Evolutionary conservation across 2,888 invertebrate genomes (phyloP).

Genomic region (Spialia ferax): DNA sequence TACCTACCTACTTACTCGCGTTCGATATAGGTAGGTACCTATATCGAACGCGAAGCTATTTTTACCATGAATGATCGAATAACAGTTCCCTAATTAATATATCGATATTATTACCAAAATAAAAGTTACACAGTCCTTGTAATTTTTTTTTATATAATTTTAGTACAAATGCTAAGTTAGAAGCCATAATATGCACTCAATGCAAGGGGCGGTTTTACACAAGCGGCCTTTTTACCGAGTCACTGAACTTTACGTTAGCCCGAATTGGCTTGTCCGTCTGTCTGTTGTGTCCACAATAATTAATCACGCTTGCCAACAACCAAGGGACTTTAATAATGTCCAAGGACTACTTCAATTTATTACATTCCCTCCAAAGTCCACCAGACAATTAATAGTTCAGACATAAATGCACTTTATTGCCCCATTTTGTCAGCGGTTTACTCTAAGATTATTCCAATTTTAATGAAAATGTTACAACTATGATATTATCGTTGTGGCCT

Average conservation of each 20-base stretch:
- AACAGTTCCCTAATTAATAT: too few species aligned
- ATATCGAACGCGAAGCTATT: too few species aligned
- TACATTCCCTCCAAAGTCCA: conserved; percentile 69
- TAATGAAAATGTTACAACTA: neutral
- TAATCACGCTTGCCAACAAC: conserved; percentile 72
- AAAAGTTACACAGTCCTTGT: too few species aligned
- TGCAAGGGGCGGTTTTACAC: conserved; percentile 48
- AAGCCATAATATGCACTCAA: conserved; percentile 17
- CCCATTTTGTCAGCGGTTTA: conserved; percentile 1
- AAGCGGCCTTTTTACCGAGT: conserved; percentile 53
- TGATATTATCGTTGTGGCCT: too few species aligned
- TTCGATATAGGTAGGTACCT: too few species aligned
- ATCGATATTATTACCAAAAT: too few species aligned
- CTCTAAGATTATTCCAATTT: neutral
- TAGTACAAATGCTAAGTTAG: neutral
- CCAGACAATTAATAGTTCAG: conserved; percentile 65
- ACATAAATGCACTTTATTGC: conserved; percentile 56
- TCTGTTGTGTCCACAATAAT: conserved; percentile 70
- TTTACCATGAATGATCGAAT: too few species aligned
- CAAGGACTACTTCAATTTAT: conserved; percentile 78
- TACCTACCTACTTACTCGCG: too few species aligned
- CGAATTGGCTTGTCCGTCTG: conserved; percentile 72
- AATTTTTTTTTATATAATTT: too few species aligned
- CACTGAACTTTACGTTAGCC: conserved; percentile 74
- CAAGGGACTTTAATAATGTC: conserved; percentile 74